These are phyloP conservation scores for Danionella cerebrum DNA, from an alignment of 2,113 vertebrate species.

Conservation along the genomic window DNA sequence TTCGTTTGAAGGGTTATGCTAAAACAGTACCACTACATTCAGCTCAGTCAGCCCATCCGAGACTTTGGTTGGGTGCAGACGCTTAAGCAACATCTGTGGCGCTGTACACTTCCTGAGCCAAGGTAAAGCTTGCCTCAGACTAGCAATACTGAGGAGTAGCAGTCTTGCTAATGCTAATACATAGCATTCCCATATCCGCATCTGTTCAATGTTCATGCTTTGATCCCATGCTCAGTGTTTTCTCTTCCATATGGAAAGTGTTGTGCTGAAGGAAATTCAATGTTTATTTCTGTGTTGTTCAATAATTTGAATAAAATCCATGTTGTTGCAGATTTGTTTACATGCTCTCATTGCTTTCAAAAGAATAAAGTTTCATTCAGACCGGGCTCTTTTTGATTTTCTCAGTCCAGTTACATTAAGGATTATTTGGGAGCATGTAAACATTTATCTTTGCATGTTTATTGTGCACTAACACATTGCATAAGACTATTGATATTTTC, in stretches of 20 bases:
- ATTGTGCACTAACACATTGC: background rate
- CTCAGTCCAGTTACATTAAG: too few species aligned
- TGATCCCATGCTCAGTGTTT: slow-evolving; percentile 39
- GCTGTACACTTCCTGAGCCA: slow-evolving; percentile 67
- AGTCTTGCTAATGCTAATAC: background rate
- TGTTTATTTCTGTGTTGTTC: slow-evolving; percentile 27
- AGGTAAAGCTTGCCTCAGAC: slow-evolving; percentile 58
- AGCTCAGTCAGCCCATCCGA: slow-evolving; percentile 74
- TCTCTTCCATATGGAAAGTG: slow-evolving; percentile 71
- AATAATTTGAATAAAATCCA: too few species aligned
- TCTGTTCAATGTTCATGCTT: slow-evolving; percentile 45
- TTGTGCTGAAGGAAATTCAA: slow-evolving; percentile 11
- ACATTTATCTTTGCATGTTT: background rate
- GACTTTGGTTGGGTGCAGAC: slow-evolving; percentile 77
- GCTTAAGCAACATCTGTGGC: slow-evolving; percentile 75
- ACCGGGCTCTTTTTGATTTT: too few species aligned
- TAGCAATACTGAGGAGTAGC: slow-evolving; percentile 19
- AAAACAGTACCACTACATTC: slow-evolving; percentile 77
- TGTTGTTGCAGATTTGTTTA: too few species aligned
- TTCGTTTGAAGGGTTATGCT: slow-evolving; percentile 73
- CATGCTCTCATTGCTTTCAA: too few species aligned
- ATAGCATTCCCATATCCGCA: slow-evolving; percentile 15
- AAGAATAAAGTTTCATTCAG: too few species aligned
- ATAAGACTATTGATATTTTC: background rate
- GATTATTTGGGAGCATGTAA: slow-evolving; percentile 28